Conservation (phyloP, 1,140 invertebrate genomes). For the Metopolophium dirhodum region DNA sequence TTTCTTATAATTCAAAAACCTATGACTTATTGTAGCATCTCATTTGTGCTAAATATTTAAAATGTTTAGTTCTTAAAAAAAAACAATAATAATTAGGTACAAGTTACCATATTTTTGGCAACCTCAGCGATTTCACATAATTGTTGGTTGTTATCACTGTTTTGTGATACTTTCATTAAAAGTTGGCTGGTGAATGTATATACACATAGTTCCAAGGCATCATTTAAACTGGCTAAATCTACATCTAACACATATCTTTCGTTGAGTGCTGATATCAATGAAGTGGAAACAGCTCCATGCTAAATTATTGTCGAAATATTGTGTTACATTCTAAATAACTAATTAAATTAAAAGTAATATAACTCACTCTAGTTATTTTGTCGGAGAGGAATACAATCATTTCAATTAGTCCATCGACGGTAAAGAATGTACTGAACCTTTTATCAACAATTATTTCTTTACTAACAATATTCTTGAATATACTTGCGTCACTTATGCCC, state of each 20-base stretch:
- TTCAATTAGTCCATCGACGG: slow-evolving; percentile 28
- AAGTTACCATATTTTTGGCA: slow-evolving; percentile 51
- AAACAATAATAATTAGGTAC: neutral
- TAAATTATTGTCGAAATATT: neutral
- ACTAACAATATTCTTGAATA: slow-evolving; percentile 37
- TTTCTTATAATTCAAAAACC: too few relatives aligned
- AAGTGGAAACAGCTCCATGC: slow-evolving; percentile 43
- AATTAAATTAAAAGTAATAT: neutral
- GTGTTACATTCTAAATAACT: neutral
- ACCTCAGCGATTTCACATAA: slow-evolving; percentile 41
- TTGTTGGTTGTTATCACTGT: slow-evolving; percentile 35
- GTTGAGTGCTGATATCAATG: slow-evolving; percentile 42
- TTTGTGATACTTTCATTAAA: slow-evolving; percentile 53
- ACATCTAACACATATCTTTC: slow-evolving; percentile 47
- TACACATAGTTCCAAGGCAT: slow-evolving; percentile 46
- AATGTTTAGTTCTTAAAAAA: too few relatives aligned
- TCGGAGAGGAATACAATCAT: slow-evolving; percentile 42
- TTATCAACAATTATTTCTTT: slow-evolving; percentile 43
- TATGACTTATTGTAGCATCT: too few relatives aligned
- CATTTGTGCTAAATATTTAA: too few relatives aligned
- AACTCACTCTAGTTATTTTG: slow-evolving; percentile 50
- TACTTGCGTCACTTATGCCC: slow-evolving; percentile 8
- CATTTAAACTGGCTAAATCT: slow-evolving; percentile 33
- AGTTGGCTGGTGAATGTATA: slow-evolving; percentile 51
- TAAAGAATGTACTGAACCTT: slow-evolving; percentile 51